phyloP scores from a whole-genome alignment of 2,113 vertebrate genomes.

The Apeltes quadracus region DNA sequence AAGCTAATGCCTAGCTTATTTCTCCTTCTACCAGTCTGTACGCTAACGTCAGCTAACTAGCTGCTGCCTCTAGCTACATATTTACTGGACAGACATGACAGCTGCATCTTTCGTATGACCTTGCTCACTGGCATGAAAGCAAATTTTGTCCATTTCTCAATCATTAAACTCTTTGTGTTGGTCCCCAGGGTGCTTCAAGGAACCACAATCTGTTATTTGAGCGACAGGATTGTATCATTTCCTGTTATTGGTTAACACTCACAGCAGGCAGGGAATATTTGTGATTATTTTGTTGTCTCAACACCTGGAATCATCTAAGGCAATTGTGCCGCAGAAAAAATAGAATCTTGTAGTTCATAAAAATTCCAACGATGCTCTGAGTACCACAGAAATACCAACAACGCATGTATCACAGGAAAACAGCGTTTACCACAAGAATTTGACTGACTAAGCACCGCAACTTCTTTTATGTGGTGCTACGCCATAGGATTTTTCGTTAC shows the following conservation, averaged over 20 bases:
- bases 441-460: conserved; percentile 28
- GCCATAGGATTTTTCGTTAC: conserved; percentile 18
- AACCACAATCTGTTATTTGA: conserved; percentile 1
- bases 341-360: conserved; percentile 22
- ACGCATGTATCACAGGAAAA: conserved; percentile 55
- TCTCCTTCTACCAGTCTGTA: neutral
- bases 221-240: neutral
- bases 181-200: neutral
- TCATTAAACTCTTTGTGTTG: neutral
- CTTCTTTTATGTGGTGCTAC: conserved; percentile 52
- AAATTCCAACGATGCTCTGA: conserved; percentile 37
- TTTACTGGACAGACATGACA: neutral
- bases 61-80: neutral
- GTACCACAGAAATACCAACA: conserved; percentile 59
- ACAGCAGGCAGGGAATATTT: neutral
- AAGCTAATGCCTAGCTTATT: neutral
- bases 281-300: neutral
- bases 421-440: conserved; percentile 63
- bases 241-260: neutral
- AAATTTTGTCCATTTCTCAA: neutral
- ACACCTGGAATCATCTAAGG: neutral
- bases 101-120: neutral
- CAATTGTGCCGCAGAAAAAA: conserved; percentile 1
- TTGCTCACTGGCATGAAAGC: neutral
- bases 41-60: neutral